Base-by-base conservation (phyloP, 2,888 invertebrate species). In the Exephanes ischioxanthus region DNA sequence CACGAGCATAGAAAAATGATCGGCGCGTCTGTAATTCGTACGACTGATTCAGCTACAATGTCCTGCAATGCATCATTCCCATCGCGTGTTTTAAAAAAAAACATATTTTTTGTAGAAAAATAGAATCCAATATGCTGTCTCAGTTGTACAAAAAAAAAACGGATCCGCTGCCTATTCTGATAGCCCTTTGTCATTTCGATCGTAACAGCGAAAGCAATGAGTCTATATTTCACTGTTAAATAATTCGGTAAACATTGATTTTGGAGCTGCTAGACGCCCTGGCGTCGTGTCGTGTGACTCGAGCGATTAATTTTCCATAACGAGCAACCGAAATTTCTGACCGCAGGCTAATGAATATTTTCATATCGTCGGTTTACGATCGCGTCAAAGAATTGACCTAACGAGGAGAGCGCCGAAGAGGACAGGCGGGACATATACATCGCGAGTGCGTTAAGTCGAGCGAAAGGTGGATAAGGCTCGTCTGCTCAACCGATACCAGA, bases 321-420 rank as follows among this genome's bases (percentile, higher is more conserved):
- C 58, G 9, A 58, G 26, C 22, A 14, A 16, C 45, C 16, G 45
- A 55, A 19, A 55, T 55, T 55, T 19, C 19, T 6, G 53, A 53
- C 3, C 14, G n/a, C 11, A 14, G 26, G 4, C 14, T 61, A 30
- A 30, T 16, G 61, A 30, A 61, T 30, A 14, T 14, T 61, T 61
- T 9, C 26, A 14, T 30, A 14, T 11, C 16, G 26, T 61, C 14
- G 5, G 53, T 53, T 4, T 16, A 14, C 11, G 61, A 30, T 61
- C 26, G 26, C 61, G 30, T 61, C 30, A 16, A 30, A 30, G 61
- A 61, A 22, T 61, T 61, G 61, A 61, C 61, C 61, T 30, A 61
- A 61, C 61, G 16, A 11, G 16, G 61, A 26, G 61, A 61, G 61
- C 30, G 61, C 16, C 11, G 11, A 58, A 14, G 14, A 14, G 58